A percentile compares a stretch with the other conserved stretches of the same genome.
Conservation (phyloP, 2,888 invertebrate genomes). For the Elgonia sp. region DNA sequence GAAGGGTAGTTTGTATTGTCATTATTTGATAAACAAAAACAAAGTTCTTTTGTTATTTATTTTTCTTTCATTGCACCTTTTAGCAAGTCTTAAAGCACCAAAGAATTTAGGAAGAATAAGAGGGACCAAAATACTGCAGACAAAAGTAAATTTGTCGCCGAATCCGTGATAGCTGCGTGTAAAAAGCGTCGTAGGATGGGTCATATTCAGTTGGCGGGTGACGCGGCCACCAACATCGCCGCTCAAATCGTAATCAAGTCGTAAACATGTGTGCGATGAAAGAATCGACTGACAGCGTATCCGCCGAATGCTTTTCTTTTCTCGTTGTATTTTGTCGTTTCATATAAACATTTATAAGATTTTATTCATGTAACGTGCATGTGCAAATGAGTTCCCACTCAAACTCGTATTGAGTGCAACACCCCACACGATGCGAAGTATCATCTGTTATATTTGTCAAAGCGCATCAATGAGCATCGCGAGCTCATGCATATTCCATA, state of each 20-base stretch:
- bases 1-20: too few species aligned
- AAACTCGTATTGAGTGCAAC: constrained; percentile 44
- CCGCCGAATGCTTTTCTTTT: constrained; percentile 72
- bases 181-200: too few species aligned
- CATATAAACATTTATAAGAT: constrained; percentile 84
- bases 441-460: constrained; percentile 54
- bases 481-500: constrained; percentile 40
- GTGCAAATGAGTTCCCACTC: constrained; percentile 63
- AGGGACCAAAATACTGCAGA: too few species aligned
- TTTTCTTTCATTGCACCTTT: too few species aligned
- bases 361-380: constrained; percentile 80
- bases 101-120: too few species aligned
- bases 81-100: too few species aligned
- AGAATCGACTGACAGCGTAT: constrained; percentile 74
- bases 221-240: constrained; percentile 70
- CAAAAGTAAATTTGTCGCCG: too few species aligned
- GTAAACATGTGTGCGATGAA: constrained; percentile 78
- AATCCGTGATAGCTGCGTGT: too few species aligned
- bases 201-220: constrained; percentile 43
- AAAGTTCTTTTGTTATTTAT: too few species aligned
- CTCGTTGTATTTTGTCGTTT: constrained; percentile 76
- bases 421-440: constrained; percentile 72
- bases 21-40: too few species aligned
- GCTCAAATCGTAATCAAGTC: constrained; percentile 82
- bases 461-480: constrained; percentile 46